Conservation (phyloP, 2,797 vertebrate genomes). For the Chelon labrosus region DNA sequence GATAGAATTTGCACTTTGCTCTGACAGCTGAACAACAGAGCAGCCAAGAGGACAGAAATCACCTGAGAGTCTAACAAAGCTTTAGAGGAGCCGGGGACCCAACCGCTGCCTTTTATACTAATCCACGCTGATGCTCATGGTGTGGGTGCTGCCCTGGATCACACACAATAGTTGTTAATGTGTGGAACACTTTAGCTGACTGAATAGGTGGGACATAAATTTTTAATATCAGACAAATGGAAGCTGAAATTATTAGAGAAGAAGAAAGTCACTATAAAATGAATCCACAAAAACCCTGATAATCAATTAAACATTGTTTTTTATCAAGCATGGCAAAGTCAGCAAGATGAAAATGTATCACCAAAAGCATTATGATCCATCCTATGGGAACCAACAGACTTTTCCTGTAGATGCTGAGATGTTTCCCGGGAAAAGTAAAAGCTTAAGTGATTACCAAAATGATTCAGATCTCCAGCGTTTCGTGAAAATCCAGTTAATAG, state of each 20-base stretch:
- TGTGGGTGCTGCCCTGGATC: constrained; percentile 44
- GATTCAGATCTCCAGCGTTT: not conserved
- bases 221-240: constrained; percentile 15
- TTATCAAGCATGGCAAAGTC: not conserved
- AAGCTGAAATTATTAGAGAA: constrained; percentile 10
- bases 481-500: not conserved
- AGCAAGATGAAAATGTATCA: not conserved
- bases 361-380: not conserved
- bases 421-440: not conserved
- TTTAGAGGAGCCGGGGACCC: constrained; percentile 11
- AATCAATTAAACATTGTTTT: not conserved
- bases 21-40: constrained; percentile 65
- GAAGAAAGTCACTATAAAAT: not conserved
- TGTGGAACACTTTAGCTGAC: not conserved
- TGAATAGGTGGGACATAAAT: constrained; percentile 18
- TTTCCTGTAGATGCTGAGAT: not conserved
- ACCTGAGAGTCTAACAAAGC: constrained; percentile 40
- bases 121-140: constrained; percentile 42
- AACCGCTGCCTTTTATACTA: constrained; percentile 32
- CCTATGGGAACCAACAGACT: not conserved
- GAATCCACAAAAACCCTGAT: not conserved
- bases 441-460: not conserved
- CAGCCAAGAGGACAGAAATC: constrained; percentile 53
- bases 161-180: constrained; percentile 18
- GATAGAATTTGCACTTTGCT: constrained; percentile 73